Conservation (phyloP, 2,888 invertebrate genomes). For the Brachyopa scutellaris region DNA sequence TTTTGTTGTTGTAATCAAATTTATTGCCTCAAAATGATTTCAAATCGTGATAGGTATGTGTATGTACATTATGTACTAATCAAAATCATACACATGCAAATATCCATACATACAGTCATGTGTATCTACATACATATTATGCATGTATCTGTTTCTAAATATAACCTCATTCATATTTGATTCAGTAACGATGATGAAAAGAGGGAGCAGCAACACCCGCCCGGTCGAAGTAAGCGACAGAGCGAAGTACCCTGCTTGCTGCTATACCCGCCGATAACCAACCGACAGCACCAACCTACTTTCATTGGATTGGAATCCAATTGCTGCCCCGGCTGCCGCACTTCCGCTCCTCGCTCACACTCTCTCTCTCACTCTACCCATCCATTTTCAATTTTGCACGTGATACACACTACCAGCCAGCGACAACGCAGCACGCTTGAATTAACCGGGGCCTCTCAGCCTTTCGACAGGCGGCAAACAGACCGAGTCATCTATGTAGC, state of each 20-base stretch:
- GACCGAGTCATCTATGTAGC: slow-evolving; percentile 44
- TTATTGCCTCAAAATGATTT: no score
- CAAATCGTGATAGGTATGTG: background rate
- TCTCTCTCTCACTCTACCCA: background rate
- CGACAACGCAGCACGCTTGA: slow-evolving; percentile 49
- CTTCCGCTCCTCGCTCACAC: background rate
- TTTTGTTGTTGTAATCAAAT: no score
- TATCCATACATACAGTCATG: background rate
- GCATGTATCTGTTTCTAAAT: background rate
- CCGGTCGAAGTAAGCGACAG: background rate
- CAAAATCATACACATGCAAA: background rate
- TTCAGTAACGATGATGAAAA: slow-evolving; percentile 3
- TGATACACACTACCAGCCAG: slow-evolving; percentile 42
- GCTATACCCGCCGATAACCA: background rate
- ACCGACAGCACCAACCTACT: slow-evolving; percentile 27
- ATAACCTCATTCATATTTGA: slow-evolving; percentile 22
- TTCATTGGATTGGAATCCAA: slow-evolving; percentile 30
- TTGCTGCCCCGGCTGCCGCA: background rate
- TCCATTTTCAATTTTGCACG: slow-evolving; percentile 36
- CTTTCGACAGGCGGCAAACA: slow-evolving; percentile 49
- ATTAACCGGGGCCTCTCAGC: slow-evolving; percentile 71
- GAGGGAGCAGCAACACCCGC: background rate
- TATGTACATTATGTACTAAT: background rate
- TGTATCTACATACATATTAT: background rate
- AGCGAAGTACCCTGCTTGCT: background rate